Conservation (phyloP, 2,797 vertebrate species). For the Sebastes hubbsi region DNA sequence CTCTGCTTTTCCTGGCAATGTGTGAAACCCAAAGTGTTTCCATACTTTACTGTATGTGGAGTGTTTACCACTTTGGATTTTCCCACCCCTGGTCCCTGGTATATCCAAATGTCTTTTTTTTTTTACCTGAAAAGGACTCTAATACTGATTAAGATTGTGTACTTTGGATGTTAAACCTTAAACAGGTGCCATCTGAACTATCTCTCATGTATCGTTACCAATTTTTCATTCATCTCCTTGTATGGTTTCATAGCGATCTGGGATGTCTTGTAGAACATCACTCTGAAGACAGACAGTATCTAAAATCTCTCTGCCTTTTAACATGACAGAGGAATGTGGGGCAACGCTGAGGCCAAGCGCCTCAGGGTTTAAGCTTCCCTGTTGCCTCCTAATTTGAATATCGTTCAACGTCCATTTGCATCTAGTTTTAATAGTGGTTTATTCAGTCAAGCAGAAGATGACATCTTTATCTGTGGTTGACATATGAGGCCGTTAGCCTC, state of each 20-base stretch:
- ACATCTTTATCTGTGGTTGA: conserved; percentile 80
- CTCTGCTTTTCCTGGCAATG: too few relatives aligned
- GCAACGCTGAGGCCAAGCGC: conserved; percentile 58
- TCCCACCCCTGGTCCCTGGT: background rate
- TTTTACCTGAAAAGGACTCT: background rate
- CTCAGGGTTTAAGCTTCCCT: conserved; percentile 66
- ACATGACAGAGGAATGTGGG: conserved; percentile 61
- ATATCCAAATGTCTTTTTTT: background rate
- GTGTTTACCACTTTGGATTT: too few relatives aligned
- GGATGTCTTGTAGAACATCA: conserved; percentile 9
- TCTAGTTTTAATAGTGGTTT: conserved; percentile 75
- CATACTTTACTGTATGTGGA: too few relatives aligned
- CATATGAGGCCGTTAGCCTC: conserved; percentile 75
- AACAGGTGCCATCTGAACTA: background rate
- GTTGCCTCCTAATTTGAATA: conserved; percentile 74
- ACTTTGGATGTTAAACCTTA: background rate
- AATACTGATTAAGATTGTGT: background rate
- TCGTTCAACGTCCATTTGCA: conserved; percentile 70
- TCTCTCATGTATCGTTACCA: background rate
- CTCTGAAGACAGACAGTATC: conserved; percentile 36
- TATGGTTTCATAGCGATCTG: background rate
- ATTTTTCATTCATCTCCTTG: background rate
- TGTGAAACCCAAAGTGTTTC: too few relatives aligned
- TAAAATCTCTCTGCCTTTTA: conserved; percentile 34
- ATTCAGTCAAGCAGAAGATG: conserved; percentile 78